Conservation (phyloP, 2,113 vertebrate species). For the Hucho hucho region DNA sequence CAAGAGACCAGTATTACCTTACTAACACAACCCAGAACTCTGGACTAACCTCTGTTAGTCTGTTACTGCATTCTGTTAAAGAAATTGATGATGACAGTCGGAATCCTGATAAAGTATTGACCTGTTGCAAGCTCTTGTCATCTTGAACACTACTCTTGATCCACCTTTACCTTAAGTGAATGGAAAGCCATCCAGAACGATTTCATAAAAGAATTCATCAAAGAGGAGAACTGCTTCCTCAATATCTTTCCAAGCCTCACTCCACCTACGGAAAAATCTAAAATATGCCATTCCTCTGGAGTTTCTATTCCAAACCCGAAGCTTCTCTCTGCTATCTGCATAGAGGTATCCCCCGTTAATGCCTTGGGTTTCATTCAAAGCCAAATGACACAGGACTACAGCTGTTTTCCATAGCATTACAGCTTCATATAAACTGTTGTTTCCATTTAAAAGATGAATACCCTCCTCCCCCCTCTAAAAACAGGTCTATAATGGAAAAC, state of each 20-base stretch:
- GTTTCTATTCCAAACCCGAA: conserved; percentile 33
- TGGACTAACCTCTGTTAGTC: background rate
- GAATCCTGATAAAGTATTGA: conserved; percentile 24
- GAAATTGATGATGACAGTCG: conserved; percentile 20
- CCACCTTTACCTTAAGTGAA: conserved; percentile 19
- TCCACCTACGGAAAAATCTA: conserved; percentile 36
- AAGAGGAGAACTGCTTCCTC: conserved; percentile 37
- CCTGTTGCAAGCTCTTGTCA: conserved; percentile 22
- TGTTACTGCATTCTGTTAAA: conserved; percentile 14
- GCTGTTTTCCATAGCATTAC: conserved; percentile 49
- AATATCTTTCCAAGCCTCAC: conserved; percentile 20
- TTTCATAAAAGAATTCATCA: conserved; percentile 34
- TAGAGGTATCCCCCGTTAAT: conserved; percentile 25
- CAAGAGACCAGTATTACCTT: conserved; percentile 9
- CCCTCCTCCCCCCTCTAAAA: conserved; percentile 20
- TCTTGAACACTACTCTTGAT: conserved; percentile 19
- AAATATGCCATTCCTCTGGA: conserved; percentile 34
- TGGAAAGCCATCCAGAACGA: conserved; percentile 31
- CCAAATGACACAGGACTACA: conserved; percentile 42
- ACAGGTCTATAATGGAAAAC: conserved; percentile 41
- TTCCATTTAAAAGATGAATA: conserved; percentile 41
- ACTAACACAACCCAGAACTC: background rate
- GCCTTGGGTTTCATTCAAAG: conserved; percentile 42
- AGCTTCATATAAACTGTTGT: conserved; percentile 29
- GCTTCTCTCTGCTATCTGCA: conserved; percentile 38